Evolutionary conservation across 2,888 invertebrate species (phyloP).

Genomic region (Sceliomorpha sp.): DNA sequence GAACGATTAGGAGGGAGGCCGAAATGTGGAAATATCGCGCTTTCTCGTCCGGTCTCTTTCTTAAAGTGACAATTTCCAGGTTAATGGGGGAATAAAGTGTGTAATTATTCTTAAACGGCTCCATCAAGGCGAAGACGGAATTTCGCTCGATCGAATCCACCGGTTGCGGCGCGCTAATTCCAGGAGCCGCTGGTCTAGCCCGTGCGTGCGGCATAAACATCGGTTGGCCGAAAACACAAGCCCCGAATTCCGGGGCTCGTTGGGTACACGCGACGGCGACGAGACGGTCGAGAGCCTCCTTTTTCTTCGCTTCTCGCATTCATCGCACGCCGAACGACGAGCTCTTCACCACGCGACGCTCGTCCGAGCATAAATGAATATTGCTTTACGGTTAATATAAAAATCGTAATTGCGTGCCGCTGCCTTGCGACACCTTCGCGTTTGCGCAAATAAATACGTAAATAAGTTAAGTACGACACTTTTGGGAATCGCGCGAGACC

Average conservation of each 20-base stretch:
- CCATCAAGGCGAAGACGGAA: conserved; percentile 3
- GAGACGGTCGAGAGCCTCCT: background rate
- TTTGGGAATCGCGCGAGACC: too few species aligned
- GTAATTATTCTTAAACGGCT: conserved; percentile 3
- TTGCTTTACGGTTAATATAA: background rate
- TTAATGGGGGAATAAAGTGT: background rate
- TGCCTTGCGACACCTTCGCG: too few species aligned
- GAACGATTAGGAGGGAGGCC: too few species aligned
- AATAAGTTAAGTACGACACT: too few species aligned
- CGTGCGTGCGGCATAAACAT: conserved; percentile 30
- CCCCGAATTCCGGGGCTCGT: conserved; percentile 21
- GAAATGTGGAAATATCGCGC: too few species aligned
- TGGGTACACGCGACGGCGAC: conserved; percentile 27
- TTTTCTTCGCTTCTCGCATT: background rate
- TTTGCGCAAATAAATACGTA: too few species aligned
- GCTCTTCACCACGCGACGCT: too few species aligned
- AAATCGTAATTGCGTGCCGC: too few species aligned
- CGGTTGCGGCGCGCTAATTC: conserved; percentile 27
- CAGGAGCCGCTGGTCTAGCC: conserved; percentile 33
- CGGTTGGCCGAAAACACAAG: conserved; percentile 31
- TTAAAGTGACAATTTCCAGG: background rate
- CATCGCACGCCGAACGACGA: background rate
- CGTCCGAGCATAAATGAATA: background rate
- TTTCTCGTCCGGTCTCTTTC: background rate
- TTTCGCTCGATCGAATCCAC: conserved; percentile 21